phyloP scores from a whole-genome alignment of 2,113 vertebrate genomes.

The Opisthocomus hoazin region DNA sequence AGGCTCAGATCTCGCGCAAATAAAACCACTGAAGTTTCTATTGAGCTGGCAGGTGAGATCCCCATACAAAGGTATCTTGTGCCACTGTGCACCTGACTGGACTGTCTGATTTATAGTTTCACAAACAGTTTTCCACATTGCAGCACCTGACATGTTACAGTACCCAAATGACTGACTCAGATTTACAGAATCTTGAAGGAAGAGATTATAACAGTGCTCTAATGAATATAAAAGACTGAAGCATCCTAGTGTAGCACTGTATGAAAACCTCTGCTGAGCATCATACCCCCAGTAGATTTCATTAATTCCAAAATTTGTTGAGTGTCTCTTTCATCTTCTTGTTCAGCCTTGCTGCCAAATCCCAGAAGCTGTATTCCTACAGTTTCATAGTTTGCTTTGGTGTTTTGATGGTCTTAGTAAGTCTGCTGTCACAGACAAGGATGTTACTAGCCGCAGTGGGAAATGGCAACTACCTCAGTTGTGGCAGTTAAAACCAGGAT shows the following conservation, averaged over 20 bases:
- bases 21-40: background rate
- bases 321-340: background rate
- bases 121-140: background rate
- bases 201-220: background rate
- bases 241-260: background rate
- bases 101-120: background rate
- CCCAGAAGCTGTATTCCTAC: background rate
- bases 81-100: background rate
- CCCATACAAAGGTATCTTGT: background rate
- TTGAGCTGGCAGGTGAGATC: background rate
- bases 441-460: background rate
- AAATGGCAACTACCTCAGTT: background rate
- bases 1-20: background rate
- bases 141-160: background rate
- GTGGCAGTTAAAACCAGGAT: background rate
- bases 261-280: background rate
- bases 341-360: background rate
- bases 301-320: background rate
- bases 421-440: background rate
- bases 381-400: background rate
- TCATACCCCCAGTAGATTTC: background rate
- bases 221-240: background rate
- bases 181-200: background rate
- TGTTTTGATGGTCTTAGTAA: background rate
- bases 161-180: background rate